A percentile compares a stretch with the other conserved stretches of the same genome.
Conservation (phyloP, 2,888 invertebrate species). For the Stramonita haemastoma region DNA sequence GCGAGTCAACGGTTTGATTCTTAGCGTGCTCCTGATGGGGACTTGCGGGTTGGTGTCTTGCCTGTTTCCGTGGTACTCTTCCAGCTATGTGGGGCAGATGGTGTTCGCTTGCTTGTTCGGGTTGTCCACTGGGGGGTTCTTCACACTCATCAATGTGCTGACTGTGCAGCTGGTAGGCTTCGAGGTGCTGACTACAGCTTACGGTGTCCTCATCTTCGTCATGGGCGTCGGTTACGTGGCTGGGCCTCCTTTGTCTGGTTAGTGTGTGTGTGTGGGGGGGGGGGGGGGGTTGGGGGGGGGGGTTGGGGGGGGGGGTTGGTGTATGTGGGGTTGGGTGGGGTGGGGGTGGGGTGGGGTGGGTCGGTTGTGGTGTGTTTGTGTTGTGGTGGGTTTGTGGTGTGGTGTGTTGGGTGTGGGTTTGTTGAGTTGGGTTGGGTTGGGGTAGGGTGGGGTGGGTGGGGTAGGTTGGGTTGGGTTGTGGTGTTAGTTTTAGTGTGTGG, state of each 20-base stretch:
- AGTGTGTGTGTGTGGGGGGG: not conserved
- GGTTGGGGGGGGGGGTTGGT: not conserved
- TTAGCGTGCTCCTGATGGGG: conserved; percentile 31
- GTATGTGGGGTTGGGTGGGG: not conserved
- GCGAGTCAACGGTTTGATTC: not conserved
- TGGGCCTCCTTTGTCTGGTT: conserved; percentile 7
- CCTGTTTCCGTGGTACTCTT: conserved; percentile 24
- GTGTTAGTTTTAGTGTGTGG: not conserved
- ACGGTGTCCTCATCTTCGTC: conserved; percentile 11
- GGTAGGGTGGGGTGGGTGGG: too few relatives aligned
- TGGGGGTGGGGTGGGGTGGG: not conserved
- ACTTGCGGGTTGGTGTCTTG: conserved; percentile 8
- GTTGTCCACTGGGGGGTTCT: conserved; percentile 27
- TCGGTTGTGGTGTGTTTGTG: too few relatives aligned
- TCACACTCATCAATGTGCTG: conserved; percentile 30
- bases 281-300: too few relatives aligned
- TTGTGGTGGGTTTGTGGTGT: too few relatives aligned
- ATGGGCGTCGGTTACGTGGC: conserved; percentile 28
- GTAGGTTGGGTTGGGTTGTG: too few relatives aligned
- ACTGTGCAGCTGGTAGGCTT: conserved; percentile 27
- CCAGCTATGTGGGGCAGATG: conserved; percentile 28
- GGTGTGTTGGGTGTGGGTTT: too few relatives aligned
- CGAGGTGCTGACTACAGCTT: not conserved
- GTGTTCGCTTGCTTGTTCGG: conserved; percentile 21
- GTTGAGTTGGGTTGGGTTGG: too few relatives aligned